phyloP scores from a whole-genome alignment of 2,888 invertebrate genomes.

The Eudemis profundana region DNA sequence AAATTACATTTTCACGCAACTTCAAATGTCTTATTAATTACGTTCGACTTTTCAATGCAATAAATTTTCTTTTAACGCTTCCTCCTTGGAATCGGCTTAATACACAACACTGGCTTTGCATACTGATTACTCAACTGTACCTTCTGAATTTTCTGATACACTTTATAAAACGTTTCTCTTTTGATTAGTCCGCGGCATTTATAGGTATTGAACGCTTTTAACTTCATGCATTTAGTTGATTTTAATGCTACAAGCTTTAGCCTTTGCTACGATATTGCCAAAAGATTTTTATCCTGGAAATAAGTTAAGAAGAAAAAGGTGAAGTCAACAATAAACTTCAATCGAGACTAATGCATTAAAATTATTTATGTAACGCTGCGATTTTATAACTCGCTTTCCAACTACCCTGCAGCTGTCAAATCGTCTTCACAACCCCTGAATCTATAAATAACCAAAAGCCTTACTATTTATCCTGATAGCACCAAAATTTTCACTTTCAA shows the following conservation, averaged over 20 bases:
- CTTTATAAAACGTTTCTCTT: constrained; percentile 25
- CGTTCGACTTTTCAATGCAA: constrained; percentile 84
- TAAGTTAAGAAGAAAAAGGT: too few species aligned
- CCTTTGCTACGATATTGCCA: neutral
- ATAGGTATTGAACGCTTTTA: constrained; percentile 44
- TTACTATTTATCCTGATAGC: constrained; percentile 50
- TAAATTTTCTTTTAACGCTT: constrained; percentile 84
- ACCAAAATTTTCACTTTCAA: constrained; percentile 48
- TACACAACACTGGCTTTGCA: constrained; percentile 75
- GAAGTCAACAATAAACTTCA: too few species aligned
- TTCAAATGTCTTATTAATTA: constrained; percentile 86
- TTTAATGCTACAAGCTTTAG: too few species aligned
- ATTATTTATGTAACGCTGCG: neutral
- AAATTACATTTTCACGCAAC: constrained; percentile 86
- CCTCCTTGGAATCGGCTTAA: constrained; percentile 78
- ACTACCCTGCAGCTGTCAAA: constrained; percentile 4
- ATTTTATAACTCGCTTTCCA: neutral
- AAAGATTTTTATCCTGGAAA: too few species aligned
- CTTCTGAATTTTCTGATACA: constrained; percentile 36
- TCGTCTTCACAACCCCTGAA: constrained; percentile 25
- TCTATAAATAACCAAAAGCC: constrained; percentile 68
- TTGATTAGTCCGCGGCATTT: constrained; percentile 49
- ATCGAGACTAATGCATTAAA: neutral
- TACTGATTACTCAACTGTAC: constrained; percentile 64
- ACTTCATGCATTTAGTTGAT: too few species aligned